A percentile compares a stretch with the other conserved stretches of the same genome.
Conservation (phyloP, 2,113 vertebrate genomes). For the Merops nubicus region DNA sequence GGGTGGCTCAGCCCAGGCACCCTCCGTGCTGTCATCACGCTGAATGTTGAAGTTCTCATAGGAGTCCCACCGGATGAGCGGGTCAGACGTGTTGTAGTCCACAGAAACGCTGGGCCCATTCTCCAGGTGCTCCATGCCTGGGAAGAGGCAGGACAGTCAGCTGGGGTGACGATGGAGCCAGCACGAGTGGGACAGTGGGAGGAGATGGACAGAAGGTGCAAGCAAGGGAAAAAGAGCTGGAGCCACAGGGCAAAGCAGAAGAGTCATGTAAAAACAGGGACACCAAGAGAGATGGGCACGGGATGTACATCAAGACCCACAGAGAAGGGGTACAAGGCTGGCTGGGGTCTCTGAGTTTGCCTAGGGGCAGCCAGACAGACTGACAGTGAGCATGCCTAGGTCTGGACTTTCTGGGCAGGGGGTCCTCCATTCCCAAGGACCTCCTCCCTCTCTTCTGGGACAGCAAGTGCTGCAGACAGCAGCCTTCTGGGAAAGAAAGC, state of each 20-base stretch:
- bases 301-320: neutral
- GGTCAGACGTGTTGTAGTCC: slow-evolving; percentile 95
- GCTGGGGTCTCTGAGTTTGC: neutral
- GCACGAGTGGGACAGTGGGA: neutral
- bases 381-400: neutral
- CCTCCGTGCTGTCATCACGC: slow-evolving; percentile 86
- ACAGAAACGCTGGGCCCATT: slow-evolving; percentile 94
- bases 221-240: neutral
- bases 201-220: neutral
- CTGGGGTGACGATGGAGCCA: accelerated
- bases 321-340: neutral
- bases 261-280: neutral
- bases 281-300: neutral
- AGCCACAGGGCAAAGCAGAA: neutral
- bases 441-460: neutral
- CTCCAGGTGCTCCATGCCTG: slow-evolving; percentile 94
- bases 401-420: neutral
- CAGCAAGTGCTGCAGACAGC: neutral
- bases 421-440: neutral
- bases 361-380: neutral
- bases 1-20: slow-evolving; percentile 58
- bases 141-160: neutral
- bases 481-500: neutral
- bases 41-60: slow-evolving; percentile 90
- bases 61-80: slow-evolving; percentile 97